phyloP scores from a whole-genome alignment of 2,888 invertebrate genomes.

The Himalopsyche tibetana region DNA sequence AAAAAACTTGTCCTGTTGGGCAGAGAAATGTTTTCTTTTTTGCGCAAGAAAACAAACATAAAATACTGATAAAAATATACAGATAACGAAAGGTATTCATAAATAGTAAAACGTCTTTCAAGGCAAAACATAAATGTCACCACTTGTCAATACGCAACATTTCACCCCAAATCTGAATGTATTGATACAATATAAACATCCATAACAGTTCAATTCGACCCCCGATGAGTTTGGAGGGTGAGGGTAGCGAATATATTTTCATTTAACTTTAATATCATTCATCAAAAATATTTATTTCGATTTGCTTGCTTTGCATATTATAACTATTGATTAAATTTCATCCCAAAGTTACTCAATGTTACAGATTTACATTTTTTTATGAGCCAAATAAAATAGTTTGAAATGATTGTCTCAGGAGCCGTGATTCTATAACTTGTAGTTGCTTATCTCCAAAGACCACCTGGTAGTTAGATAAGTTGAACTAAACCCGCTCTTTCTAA shows the following conservation, averaged over 20 bases:
- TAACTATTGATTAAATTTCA: too few relatives aligned
- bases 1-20: conserved; percentile 11
- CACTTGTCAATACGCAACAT: conserved; percentile 64
- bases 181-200: conserved; percentile 61
- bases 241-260: conserved; percentile 5
- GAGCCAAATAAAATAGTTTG: too few relatives aligned
- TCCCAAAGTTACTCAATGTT: too few relatives aligned
- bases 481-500: too few relatives aligned
- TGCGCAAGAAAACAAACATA: not conserved
- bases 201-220: conserved; percentile 39
- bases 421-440: too few relatives aligned
- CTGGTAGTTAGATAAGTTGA: too few relatives aligned
- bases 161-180: conserved; percentile 65
- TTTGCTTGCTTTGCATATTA: too few relatives aligned
- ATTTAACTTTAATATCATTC: not conserved
- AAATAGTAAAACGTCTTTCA: conserved; percentile 58
- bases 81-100: conserved; percentile 50
- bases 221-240: conserved; percentile 22
- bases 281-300: too few relatives aligned
- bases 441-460: too few relatives aligned
- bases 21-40: not conserved
- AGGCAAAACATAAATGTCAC: conserved; percentile 59
- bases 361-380: too few relatives aligned
- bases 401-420: too few relatives aligned
- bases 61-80: conserved; percentile 11